Evolutionary conservation across 2,113 vertebrate species (phyloP).

Genomic region (Tyrannus savana): DNA sequence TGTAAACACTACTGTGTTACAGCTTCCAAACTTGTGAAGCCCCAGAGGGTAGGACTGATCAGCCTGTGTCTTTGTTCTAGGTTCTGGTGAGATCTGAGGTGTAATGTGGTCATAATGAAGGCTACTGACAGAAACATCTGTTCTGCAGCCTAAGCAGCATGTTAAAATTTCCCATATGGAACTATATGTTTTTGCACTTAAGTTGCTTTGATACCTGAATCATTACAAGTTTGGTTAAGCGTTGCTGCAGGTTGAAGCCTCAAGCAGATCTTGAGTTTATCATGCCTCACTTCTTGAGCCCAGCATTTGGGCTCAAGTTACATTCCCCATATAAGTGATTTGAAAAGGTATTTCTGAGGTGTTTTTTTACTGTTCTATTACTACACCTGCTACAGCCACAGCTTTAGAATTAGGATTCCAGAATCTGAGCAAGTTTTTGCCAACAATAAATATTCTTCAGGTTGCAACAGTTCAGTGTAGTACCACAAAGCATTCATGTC

Average conservation of each 20-base stretch:
- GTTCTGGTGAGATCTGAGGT: not conserved
- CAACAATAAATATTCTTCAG: not conserved
- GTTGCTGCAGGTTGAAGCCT: not conserved
- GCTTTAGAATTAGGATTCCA: not conserved
- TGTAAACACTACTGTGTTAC: not conserved
- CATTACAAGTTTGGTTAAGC: not conserved
- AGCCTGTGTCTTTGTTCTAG: not conserved
- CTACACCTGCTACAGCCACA: not conserved
- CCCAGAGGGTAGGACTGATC: not conserved
- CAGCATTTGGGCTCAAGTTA: too few relatives aligned
- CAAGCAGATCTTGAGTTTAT: not conserved
- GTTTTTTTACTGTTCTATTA: not conserved
- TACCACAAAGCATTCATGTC: fast-evolving
- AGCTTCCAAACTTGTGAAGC: not conserved
- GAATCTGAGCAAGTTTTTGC: not conserved
- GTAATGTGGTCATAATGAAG: not conserved
- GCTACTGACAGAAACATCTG: not conserved
- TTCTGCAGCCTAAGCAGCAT: not conserved
- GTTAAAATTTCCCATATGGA: not conserved
- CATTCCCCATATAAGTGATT: not conserved
- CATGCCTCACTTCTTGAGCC: not conserved
- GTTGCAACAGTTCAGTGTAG: not conserved
- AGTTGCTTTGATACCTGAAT: not conserved
- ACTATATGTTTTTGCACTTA: not conserved
- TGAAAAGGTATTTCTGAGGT: not conserved